Base-by-base conservation (phyloP, 2,113 vertebrate species). In the Elephas maximus region DNA sequence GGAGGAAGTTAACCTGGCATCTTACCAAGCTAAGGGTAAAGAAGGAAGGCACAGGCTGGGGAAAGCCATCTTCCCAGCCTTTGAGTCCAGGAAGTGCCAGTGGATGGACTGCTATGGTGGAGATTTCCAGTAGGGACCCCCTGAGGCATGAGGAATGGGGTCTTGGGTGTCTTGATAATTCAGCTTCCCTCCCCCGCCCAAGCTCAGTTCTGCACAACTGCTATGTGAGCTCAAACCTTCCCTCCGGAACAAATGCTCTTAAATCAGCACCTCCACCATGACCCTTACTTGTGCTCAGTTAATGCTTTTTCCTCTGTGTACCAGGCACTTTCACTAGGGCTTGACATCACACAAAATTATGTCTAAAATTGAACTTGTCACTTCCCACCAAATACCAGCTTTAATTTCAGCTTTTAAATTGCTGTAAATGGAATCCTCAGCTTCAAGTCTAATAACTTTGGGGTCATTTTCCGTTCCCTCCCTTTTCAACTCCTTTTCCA, bases 341-440 rank as follows among this genome's bases (percentile, higher is more conserved):
- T 80, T 77, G n/a, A 30, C 80, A 84, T 84, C 69, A 45, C n/a
- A 51, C 76, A 37, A 96, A 94, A 88, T 24, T 41, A n/a, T 24
- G 12, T 88, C 51, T 79, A 69, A 93, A 96, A 78, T 17, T 2
- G 33, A 95, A 80, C 33, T 62, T 96, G n/a, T 83, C 86, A 81
- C 17, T n/a, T 95, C 76, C 76, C 44, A 78, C 88, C 57, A 60
- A 92, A 73, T 45, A 26, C 17, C 12, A 71, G 51, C 85, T 90
- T 95, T 67, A 84, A 82, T 30, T 85, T 51, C 51, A 77, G 26
- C 30, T 71, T 89, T 44, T 45, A 81, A 23, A 87, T 90, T 83
- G 80, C 63, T 33, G 5, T 67, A 87, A 91, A 65, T 69, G 33
- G 69, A 93, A 78, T 51, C 51, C 63, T 1, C 28, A 41, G 30